A percentile compares a stretch with the other conserved stretches of the same genome.
phyloP scores from a whole-genome alignment of 2,888 invertebrate genomes.

The Copidosoma aretas region DNA sequence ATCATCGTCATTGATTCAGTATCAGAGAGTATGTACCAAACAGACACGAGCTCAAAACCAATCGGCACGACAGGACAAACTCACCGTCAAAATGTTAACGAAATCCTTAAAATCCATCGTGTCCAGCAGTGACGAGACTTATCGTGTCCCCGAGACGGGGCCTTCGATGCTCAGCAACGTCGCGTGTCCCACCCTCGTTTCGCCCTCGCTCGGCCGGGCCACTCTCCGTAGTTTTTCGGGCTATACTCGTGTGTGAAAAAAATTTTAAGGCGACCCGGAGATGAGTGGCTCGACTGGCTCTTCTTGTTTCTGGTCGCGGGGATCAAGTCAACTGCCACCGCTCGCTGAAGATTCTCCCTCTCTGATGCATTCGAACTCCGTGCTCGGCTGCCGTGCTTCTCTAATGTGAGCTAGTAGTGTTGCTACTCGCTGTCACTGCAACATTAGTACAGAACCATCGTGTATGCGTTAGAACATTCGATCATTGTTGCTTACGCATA shows the following conservation, averaged over 20 bases:
- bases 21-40: background rate
- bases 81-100: conserved; percentile 32
- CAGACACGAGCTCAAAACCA: no score
- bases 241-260: conserved; percentile 23
- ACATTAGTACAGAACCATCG: background rate
- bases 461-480: no score
- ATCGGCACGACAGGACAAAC: no score
- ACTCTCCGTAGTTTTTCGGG: no score
- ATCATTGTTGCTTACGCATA: no score
- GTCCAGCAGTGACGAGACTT: conserved; percentile 26
- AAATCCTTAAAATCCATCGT: conserved; percentile 37
- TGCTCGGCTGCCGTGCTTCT: conserved; percentile 3
- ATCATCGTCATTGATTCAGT: no score
- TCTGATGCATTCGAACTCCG: conserved; percentile 12
- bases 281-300: conserved; percentile 17
- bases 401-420: background rate
- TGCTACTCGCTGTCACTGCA: conserved; percentile 29
- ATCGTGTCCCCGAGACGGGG: conserved; percentile 16
- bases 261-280: conserved; percentile 35
- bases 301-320: conserved; percentile 3
- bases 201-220: background rate
- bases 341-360: conserved; percentile 7
- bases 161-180: conserved; percentile 6
- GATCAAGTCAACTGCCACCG: conserved; percentile 27
- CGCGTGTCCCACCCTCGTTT: background rate